Evolutionary conservation across 2,888 invertebrate species (phyloP).

Genomic region (Ypsolopha scabrella): DNA sequence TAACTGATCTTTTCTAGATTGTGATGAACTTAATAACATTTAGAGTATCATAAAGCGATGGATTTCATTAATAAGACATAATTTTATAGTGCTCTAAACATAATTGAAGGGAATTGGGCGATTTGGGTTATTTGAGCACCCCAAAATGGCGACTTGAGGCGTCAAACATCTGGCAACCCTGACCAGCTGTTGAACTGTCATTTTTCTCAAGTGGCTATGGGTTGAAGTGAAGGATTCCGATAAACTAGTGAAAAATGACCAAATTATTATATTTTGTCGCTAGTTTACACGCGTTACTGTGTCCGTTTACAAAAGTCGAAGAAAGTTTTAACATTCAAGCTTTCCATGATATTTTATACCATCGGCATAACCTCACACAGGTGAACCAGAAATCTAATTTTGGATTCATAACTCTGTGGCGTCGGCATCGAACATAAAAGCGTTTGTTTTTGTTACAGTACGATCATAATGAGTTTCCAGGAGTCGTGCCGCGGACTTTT

Average conservation of each 20-base stretch:
- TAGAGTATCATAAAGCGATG: too few species aligned
- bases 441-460: conserved; percentile 74
- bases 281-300: conserved; percentile 83
- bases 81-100: too few species aligned
- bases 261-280: conserved; percentile 81
- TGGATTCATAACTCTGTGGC: conserved; percentile 28
- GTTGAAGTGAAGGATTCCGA: too few species aligned
- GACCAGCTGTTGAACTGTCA: too few species aligned
- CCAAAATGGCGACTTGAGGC: too few species aligned
- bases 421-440: neutral
- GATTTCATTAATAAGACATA: too few species aligned
- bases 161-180: too few species aligned
- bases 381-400: conserved; percentile 68
- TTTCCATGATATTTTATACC: conserved; percentile 95
- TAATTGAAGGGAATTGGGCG: too few species aligned
- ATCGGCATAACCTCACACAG: conserved; percentile 85
- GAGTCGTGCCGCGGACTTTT: conserved; percentile 97
- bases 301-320: conserved; percentile 99
- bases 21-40: too few species aligned
- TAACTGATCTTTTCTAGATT: too few species aligned
- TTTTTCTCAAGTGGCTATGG: too few species aligned
- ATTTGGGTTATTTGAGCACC: too few species aligned
- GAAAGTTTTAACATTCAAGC: conserved; percentile 99
- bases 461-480: conserved; percentile 97
- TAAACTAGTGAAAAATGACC: conserved; percentile 69